Base-by-base conservation (phyloP, 2,113 vertebrate genomes). In the Amblyornis subalaris region DNA sequence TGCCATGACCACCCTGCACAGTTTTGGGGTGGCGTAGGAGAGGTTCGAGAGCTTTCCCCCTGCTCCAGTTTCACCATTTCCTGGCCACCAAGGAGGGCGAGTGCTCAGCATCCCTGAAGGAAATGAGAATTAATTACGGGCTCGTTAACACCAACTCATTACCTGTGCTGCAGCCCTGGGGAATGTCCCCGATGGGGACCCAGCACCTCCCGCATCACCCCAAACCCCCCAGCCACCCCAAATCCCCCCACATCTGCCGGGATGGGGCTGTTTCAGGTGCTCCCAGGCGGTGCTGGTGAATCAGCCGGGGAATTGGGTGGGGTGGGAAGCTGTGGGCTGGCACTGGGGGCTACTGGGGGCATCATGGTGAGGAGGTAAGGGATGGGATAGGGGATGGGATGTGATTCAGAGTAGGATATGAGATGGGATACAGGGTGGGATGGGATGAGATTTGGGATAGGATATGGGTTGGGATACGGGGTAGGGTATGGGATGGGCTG, bases 201-300 rank as follows among this genome's bases (percentile, higher is more conserved):
- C 2, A 4, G 7, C 35, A 19, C 0, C 1, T 80, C 57, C 33
- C 0, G 0, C 14, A 9, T 42, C 9, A 12, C 25, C 23, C 24
- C 21, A 12, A 8, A 5, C 7, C 78, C 50, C 14, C 14, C 7
- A 2, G 4, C 3, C 35, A 47, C 22, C 44, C 7, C 23, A 9
- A 53, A 25, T 22, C 31, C 47, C 44, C 53, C 42, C 2, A 1
- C n/a, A 42, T 8, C 67, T 12, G 4, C 35, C 0, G 1, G 76
- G 28, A 3, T 53, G 7, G 23, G 66, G 28, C 1, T 35, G 35
- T 8, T 36, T 47, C 19, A 20, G 29, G 18, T 6, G 24, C 29
- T 60, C 50, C 45, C 28, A 28, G 58, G 12, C 35, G 15, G 48
- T 6, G 4, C 58, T 61, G 69, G 51, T 12, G 16, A 38, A 60